Evolutionary conservation across 2,113 vertebrate species (phyloP).

Genomic region (Dinomys branickii): DNA sequence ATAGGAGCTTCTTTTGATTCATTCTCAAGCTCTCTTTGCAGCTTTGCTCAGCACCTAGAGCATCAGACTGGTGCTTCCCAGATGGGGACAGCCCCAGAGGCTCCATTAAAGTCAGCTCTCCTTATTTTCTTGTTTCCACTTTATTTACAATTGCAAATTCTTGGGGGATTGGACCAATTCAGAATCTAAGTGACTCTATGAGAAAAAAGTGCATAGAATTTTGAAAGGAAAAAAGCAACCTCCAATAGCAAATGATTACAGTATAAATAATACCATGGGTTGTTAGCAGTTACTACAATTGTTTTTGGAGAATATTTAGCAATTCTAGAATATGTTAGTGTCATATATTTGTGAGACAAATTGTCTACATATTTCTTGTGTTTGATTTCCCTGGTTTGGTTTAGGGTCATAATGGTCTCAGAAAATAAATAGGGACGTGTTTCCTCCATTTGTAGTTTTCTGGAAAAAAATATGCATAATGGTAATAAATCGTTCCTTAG

Average conservation of each 20-base stretch:
- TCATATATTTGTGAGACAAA: background rate
- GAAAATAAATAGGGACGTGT: background rate
- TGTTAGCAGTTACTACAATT: background rate
- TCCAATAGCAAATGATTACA: background rate
- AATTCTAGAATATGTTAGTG: slow-evolving; percentile 14
- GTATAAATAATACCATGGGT: background rate
- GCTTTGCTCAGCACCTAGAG: background rate
- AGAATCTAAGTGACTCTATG: background rate
- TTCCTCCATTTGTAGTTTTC: background rate
- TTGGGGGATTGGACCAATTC: background rate
- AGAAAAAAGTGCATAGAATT: background rate
- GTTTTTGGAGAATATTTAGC: background rate
- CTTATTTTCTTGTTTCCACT: background rate
- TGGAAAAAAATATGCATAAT: background rate
- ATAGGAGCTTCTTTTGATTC: background rate
- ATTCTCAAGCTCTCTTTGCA: background rate
- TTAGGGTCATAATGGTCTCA: background rate
- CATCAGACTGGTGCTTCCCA: background rate
- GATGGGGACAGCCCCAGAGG: background rate
- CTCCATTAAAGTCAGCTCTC: background rate
- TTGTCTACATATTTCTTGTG: background rate
- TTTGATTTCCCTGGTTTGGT: background rate
- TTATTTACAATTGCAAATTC: background rate
- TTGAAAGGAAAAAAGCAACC: background rate
- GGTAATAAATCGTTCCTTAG: background rate